Conservation (phyloP, 1,140 invertebrate genomes). For the Papilio aristodemus region DNA sequence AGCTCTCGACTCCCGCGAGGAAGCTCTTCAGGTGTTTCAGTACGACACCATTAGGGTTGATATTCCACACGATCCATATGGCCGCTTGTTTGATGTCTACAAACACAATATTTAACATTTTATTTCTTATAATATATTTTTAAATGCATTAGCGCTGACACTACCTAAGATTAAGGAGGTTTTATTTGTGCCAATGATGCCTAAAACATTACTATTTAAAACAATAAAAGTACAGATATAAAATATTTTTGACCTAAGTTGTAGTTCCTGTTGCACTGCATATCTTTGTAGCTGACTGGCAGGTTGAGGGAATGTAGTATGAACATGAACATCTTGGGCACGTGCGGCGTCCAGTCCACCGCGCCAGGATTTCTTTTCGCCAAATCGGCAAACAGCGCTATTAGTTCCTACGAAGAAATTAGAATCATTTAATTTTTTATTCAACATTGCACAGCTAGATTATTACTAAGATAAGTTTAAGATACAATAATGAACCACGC, state of each 20-base stretch:
- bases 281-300: constrained; percentile 87
- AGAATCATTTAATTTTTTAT: not conserved
- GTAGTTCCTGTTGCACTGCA: constrained; percentile 57
- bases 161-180: too few species aligned
- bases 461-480: too few species aligned
- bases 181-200: too few species aligned
- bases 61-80: constrained; percentile 86
- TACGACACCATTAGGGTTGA: constrained; percentile 82
- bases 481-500: too few species aligned
- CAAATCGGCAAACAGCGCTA: constrained; percentile 87
- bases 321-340: constrained; percentile 90
- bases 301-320: constrained; percentile 89
- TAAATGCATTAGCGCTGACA: not conserved
- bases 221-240: not conserved
- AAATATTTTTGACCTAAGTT: constrained; percentile 47
- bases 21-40: constrained; percentile 90
- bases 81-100: constrained; percentile 82
- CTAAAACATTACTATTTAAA: too few species aligned
- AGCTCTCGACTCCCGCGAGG: constrained; percentile 92
- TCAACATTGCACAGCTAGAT: too few species aligned
- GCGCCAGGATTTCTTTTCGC: constrained; percentile 89
- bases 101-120: constrained; percentile 1
- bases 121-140: not conserved
- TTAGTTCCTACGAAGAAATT: constrained; percentile 81
- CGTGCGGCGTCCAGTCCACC: constrained; percentile 92